Base-by-base conservation (phyloP, 2,113 vertebrate genomes). In the Ginglymostoma cirratum region DNA sequence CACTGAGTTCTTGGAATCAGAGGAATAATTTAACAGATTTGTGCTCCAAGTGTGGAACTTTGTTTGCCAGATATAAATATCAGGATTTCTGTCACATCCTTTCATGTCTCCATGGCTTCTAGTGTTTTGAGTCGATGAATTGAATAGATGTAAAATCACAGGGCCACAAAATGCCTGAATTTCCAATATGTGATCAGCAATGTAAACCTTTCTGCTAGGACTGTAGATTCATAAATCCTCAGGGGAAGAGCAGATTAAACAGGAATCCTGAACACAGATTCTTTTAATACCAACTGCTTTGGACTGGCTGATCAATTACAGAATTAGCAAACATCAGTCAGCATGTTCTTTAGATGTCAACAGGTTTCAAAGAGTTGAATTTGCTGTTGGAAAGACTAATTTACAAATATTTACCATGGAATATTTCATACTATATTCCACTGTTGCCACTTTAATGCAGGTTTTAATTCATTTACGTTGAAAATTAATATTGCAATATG, bases 21-120 rank as follows among this genome's bases (percentile, higher is more conserved):
- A 61, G 87, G 52, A 55, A 92, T 66, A 93, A 66, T 93, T 93
- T 93, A 93, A 93, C 89, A 83, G 80, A 42, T 83, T 83, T 83
- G 80, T 38, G 61, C n/a, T 38, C 61, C 89, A 0, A 67, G 15
- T 66, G 61, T 38, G n/a, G n/a, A 66, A 61, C 30, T 67, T 93
- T 17, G 38, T n/a, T 15, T 90, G 24, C 52, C 52, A 65, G 52
- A 61, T 90, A 90, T 90, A 90, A 55, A 34, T 90, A 34, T 61
- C 27, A 30, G 87, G 52, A 61, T 90, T 90, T 90, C 48, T 30
- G 52, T 90, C 87, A 90, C 52, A 65, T 83, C 52, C 8, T 48
- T 48, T 21, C 42, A 24, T 30, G 14, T 3, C 52, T 5, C 52
- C 87, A 87, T 23, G 12, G n/a, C 24, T 4, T 27, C 48, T 4